Evolutionary conservation across 2,113 vertebrate genomes (phyloP).

Genomic region (Xenopus laevis): DNA sequence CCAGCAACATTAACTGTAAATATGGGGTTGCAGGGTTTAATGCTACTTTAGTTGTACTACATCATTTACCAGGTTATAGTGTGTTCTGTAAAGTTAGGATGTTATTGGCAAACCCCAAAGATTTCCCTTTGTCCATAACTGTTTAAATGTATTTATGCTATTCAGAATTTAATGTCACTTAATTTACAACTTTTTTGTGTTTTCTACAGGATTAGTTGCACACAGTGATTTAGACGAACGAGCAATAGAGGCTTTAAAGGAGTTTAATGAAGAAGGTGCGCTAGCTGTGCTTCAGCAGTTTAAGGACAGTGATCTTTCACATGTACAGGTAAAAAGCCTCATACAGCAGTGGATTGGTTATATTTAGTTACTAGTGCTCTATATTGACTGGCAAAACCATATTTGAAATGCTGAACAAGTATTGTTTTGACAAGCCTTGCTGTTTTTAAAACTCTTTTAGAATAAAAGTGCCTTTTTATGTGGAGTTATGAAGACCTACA

Average conservation of each 20-base stretch:
- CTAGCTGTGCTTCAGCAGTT: slow-evolving; percentile 95
- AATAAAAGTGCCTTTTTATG: slow-evolving; percentile 99
- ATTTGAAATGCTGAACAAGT: too few species aligned
- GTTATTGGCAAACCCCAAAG: too few species aligned
- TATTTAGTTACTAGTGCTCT: too few species aligned
- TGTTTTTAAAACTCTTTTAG: slow-evolving; percentile 55
- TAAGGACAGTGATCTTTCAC: slow-evolving; percentile 97
- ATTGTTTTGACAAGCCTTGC: background rate
- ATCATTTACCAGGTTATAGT: too few species aligned
- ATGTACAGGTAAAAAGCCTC: slow-evolving; percentile 81
- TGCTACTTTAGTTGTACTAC: too few species aligned
- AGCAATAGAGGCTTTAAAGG: slow-evolving; percentile 95
- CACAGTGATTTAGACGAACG: slow-evolving; percentile 97
- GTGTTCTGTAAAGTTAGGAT: too few species aligned
- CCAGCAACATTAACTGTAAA: too few species aligned
- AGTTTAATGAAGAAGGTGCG: slow-evolving; percentile 97
- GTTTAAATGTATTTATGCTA: too few species aligned
- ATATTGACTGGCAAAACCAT: too few species aligned
- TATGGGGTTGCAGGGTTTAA: too few species aligned
- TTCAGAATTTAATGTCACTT: background rate
- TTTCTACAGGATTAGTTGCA: slow-evolving; percentile 82
- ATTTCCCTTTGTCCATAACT: too few species aligned
- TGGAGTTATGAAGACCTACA: slow-evolving; percentile 98
- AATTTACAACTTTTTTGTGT: slow-evolving; percentile 1
- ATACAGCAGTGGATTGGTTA: too few species aligned